phyloP scores from a whole-genome alignment of 2,113 vertebrate genomes.

The Nematolebias whitei region DNA sequence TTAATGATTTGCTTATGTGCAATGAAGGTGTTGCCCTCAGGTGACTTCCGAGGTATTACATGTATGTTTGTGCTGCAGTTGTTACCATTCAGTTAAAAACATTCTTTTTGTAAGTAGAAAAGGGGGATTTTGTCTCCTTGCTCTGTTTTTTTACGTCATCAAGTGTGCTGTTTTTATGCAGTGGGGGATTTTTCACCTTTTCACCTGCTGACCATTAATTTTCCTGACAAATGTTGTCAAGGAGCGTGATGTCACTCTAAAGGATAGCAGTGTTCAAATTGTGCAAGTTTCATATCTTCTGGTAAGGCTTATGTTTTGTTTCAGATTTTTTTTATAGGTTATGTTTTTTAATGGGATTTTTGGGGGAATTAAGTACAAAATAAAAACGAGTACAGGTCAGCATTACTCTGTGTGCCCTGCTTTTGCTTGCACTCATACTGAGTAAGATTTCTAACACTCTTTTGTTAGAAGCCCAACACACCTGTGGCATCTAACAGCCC shows the following conservation, averaged over 20 bases:
- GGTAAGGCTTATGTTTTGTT: not conserved
- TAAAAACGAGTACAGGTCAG: too few relatives aligned
- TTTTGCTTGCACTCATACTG: slow-evolving; percentile 26
- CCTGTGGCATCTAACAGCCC: slow-evolving; percentile 58
- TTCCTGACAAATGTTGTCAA: slow-evolving; percentile 6
- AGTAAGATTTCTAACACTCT: slow-evolving; percentile 48
- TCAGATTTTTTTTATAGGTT: not conserved
- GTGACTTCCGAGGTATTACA: slow-evolving; percentile 10
- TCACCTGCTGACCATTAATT: slow-evolving; percentile 6
- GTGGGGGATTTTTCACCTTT: slow-evolving; percentile 22
- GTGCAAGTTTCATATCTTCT: not conserved
- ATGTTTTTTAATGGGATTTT: not conserved
- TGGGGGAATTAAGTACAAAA: too few relatives aligned
- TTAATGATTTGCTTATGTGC: slow-evolving; percentile 3
- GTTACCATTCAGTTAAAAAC: not conserved
- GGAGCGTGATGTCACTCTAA: not conserved
- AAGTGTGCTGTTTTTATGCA: slow-evolving; percentile 9
- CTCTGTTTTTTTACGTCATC: slow-evolving; percentile 29
- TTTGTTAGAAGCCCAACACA: slow-evolving; percentile 59
- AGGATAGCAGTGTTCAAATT: not conserved
- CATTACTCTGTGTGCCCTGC: not conserved
- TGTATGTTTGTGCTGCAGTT: slow-evolving; percentile 2
- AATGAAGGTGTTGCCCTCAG: slow-evolving; percentile 4
- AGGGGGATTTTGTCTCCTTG: slow-evolving; percentile 18
- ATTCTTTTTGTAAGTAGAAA: not conserved